Percentiles rank a stretch among this genome's conserved stretches.
Conservation (phyloP, 2,113 vertebrate genomes). For the Trematocara zebra region DNA sequence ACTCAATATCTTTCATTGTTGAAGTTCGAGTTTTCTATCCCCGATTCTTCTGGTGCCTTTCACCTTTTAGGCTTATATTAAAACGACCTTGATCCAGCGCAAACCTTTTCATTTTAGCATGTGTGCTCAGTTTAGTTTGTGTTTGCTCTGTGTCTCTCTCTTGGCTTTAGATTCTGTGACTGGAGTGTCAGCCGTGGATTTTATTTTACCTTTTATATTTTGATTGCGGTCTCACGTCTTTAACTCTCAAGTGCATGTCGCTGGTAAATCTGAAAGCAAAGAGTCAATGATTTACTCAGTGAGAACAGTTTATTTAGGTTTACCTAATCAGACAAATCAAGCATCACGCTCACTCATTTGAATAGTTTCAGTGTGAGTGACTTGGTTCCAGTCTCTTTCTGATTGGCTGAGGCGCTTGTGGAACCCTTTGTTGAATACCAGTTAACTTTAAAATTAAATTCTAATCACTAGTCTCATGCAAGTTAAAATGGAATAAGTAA, state of each 20-base stretch:
- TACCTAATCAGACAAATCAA: neutral
- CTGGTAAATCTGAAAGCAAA: neutral
- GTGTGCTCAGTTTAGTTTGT: neutral
- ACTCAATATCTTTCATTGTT: constrained; percentile 43
- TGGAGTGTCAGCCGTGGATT: neutral
- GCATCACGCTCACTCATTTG: neutral
- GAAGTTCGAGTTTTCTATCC: neutral
- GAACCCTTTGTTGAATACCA: neutral
- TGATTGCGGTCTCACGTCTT: neutral
- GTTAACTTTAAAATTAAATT: constrained; percentile 43
- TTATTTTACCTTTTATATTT: neutral
- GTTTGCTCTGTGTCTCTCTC: neutral
- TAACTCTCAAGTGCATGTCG: neutral
- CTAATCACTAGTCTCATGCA: constrained; percentile 37
- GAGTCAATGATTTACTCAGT: neutral
- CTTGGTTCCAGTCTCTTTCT: neutral
- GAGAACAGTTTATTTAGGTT: neutral
- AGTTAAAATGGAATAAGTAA: constrained; percentile 44
- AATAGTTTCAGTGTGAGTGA: neutral
- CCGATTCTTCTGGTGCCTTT: neutral
- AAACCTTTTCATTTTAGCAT: constrained; percentile 22
- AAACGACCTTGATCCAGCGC: neutral
- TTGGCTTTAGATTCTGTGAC: constrained; percentile 8
- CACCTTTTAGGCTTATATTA: constrained; percentile 20
- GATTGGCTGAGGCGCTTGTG: neutral